Evolutionary conservation across 53 echinoderm and acorn worm genomes (phyloP).

Genomic region (Henricia sp.): DNA sequence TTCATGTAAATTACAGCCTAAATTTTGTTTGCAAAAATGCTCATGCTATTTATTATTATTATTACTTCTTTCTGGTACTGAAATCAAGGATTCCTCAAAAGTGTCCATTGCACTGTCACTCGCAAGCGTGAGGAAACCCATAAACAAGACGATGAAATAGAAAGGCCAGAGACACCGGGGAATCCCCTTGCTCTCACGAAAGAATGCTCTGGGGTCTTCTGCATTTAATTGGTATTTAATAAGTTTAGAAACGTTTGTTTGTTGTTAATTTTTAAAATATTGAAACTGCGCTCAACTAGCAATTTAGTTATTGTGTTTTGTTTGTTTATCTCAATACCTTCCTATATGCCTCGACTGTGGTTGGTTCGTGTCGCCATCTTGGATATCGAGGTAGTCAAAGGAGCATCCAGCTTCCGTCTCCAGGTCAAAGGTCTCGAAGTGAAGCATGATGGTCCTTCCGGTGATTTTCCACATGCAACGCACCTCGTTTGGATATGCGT

Average conservation of each 20-base stretch:
- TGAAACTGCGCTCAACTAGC: neutral
- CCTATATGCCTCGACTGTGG: constrained; percentile 62
- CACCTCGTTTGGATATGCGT: constrained; percentile 67
- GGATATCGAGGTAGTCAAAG: constrained; percentile 69
- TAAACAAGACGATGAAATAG: no score
- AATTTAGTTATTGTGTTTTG: neutral
- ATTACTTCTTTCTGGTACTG: no score
- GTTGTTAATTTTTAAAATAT: neutral
- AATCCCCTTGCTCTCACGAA: no score
- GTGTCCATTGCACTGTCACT: no score
- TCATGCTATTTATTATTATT: no score
- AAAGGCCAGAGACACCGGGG: no score
- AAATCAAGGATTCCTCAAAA: no score
- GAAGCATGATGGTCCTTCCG: constrained; percentile 56
- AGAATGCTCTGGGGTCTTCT: no score
- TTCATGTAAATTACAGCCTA: no score
- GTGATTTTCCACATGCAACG: constrained; percentile 71
- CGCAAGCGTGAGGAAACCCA: no score
- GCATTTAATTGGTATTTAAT: no score
- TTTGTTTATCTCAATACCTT: constrained; percentile 25
- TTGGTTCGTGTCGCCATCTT: constrained; percentile 49
- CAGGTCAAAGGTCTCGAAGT: constrained; percentile 67
- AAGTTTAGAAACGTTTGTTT: neutral
- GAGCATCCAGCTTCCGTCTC: constrained; percentile 64
- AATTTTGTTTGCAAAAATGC: no score